Conservation (phyloP, 2,797 vertebrate species). For the Rhincodon typus region DNA sequence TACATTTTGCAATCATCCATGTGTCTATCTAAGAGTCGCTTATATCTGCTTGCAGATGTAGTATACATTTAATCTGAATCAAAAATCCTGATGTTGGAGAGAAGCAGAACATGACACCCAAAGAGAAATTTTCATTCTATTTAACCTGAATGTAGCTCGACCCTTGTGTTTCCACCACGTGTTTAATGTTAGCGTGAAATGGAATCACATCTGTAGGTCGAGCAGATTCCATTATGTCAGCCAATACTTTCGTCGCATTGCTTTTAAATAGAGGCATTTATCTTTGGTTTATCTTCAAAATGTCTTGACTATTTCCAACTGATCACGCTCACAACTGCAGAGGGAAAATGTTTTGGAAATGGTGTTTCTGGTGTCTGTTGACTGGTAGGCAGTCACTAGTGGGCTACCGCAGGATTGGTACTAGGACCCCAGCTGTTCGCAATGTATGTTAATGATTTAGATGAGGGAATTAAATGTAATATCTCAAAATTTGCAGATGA, state of each 20-base stretch:
- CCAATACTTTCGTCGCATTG: background rate
- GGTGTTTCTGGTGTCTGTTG: background rate
- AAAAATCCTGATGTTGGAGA: background rate
- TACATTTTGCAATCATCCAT: no score
- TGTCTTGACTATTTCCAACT: background rate
- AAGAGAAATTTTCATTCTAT: background rate
- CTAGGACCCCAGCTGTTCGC: no score
- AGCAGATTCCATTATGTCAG: background rate
- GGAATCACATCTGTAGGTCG: background rate
- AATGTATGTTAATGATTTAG: no score
- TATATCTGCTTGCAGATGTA: background rate
- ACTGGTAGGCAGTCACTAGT: no score
- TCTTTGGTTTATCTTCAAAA: background rate
- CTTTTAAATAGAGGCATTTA: background rate
- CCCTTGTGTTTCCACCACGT: background rate
- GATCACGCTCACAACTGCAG: background rate
- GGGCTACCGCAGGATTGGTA: no score
- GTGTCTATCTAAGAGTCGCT: no score
- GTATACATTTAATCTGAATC: background rate
- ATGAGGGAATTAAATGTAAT: no score
- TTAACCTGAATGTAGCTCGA: background rate
- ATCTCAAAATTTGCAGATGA: no score
- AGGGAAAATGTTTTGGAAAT: background rate
- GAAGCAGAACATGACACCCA: background rate
- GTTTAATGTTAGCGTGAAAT: background rate